A percentile compares a stretch with the other conserved stretches of the same genome.
Evolutionary conservation across 1,140 invertebrate species (phyloP).

Genomic region (Drosophila serrata): DNA sequence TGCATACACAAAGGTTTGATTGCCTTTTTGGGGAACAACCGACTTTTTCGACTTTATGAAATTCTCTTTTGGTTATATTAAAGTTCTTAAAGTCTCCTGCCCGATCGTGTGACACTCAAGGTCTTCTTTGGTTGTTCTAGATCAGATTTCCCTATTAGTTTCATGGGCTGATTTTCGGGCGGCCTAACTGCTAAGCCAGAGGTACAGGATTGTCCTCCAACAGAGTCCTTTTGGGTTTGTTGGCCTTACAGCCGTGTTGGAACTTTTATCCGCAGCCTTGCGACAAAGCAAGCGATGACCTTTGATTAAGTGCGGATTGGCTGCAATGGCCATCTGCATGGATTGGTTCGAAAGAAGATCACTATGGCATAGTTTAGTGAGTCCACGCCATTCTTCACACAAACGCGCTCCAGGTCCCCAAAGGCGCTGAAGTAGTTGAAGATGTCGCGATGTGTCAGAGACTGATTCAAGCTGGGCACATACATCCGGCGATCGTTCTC

Average conservation of each 20-base stretch:
- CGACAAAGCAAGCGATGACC: background rate
- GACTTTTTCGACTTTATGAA: too few species aligned
- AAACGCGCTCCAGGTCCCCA: conserved; percentile 1
- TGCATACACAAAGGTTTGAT: background rate
- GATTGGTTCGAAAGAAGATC: background rate
- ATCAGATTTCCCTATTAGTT: too few species aligned
- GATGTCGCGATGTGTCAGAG: conserved; percentile 3
- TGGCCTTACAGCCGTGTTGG: background rate
- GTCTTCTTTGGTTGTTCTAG: background rate
- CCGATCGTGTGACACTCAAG: too few species aligned
- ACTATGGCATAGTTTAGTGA: conserved; percentile 3
- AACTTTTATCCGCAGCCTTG: background rate
- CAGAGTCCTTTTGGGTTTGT: too few species aligned
- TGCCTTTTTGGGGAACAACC: background rate
- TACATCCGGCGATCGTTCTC: conserved; percentile 7
- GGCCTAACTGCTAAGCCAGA: too few species aligned
- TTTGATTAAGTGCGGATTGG: conserved; percentile 2
- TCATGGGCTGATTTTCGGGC: too few species aligned
- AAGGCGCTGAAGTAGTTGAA: background rate
- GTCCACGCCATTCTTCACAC: background rate
- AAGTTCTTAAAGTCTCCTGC: too few species aligned
- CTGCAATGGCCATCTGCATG: background rate
- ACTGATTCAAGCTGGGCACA: background rate
- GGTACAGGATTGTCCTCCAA: background rate
- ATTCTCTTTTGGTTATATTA: too few species aligned